A percentile compares a stretch with the other conserved stretches of the same genome.
These are phyloP conservation scores for Pungitius pungitius DNA, from an alignment of 2,113 vertebrate species.

Conservation along the genomic window DNA sequence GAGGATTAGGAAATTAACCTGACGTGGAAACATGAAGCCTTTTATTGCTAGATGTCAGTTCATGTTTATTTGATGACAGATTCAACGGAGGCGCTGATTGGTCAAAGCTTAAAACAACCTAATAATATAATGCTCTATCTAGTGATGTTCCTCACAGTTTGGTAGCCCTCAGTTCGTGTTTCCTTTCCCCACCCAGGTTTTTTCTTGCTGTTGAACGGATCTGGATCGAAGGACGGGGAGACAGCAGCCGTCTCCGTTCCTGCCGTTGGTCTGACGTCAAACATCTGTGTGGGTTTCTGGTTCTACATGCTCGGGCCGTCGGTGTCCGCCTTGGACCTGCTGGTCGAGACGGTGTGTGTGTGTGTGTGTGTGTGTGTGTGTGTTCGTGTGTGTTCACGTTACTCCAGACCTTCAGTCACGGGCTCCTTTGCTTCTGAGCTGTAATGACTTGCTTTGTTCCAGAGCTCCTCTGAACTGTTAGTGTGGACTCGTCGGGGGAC, in stretches of 20 bases:
- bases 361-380: too few relatives aligned
- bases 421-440: background rate
- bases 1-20: background rate
- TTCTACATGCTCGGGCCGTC: slow-evolving; percentile 79
- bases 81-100: background rate
- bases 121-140: background rate
- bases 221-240: slow-evolving; percentile 57
- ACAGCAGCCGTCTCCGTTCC: slow-evolving; percentile 65
- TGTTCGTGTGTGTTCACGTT: too few relatives aligned
- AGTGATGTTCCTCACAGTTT: background rate
- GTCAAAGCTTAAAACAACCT: background rate
- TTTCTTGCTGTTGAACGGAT: slow-evolving; percentile 76
- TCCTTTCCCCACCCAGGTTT: slow-evolving; percentile 60
- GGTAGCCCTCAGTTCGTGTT: background rate
- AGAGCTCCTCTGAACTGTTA: slow-evolving; percentile 65
- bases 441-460: slow-evolving; percentile 16
- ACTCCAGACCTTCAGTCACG: background rate
- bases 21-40: background rate
- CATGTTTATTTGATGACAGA: background rate
- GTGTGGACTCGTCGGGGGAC: slow-evolving; percentile 74
- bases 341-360: slow-evolving; percentile 65
- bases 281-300: slow-evolving; percentile 80
- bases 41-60: background rate
- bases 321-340: slow-evolving; percentile 74
- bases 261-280: slow-evolving; percentile 18